Percentiles rank a stretch among this genome's conserved stretches.
Evolutionary conservation across 2,113 vertebrate genomes (phyloP).

Genomic region (Chinchilla lanigera): DNA sequence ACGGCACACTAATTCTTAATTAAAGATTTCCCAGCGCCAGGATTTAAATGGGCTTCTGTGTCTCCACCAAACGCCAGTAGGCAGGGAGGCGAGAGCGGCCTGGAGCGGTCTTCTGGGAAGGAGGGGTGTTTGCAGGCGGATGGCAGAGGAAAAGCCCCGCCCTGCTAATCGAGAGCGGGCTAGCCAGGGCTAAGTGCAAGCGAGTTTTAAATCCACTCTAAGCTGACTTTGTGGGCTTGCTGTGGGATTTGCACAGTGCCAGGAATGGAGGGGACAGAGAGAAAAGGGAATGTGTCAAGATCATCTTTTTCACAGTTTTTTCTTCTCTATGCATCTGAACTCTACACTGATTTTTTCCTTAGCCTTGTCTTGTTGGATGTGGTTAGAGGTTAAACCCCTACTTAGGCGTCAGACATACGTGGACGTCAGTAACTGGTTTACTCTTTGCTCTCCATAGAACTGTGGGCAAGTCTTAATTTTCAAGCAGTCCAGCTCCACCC

Average conservation of each 20-base stretch:
- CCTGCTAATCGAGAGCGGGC: background rate
- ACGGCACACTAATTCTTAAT: background rate
- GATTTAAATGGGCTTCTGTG: slow-evolving; percentile 45
- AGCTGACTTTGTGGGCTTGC: slow-evolving; percentile 30
- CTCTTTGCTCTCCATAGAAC: background rate
- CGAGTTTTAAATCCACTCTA: background rate
- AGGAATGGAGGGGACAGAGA: background rate
- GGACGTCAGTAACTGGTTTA: background rate
- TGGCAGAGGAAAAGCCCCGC: slow-evolving; percentile 15
- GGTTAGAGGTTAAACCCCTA: background rate
- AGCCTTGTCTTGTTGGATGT: background rate
- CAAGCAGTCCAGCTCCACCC: background rate
- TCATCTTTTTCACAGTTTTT: background rate
- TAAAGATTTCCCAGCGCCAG: background rate
- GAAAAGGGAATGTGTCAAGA: background rate
- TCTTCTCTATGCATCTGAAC: background rate
- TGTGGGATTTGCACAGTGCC: slow-evolving; percentile 37
- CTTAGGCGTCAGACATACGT: background rate
- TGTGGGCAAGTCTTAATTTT: background rate
- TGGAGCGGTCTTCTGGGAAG: background rate
- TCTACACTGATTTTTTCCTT: slow-evolving; percentile 30
- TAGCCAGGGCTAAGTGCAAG: background rate
- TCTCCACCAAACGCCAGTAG: background rate
- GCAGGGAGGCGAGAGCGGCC: background rate
- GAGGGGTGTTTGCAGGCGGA: background rate